These are phyloP conservation scores for Aplochiton taeniatus DNA, from an alignment of 2,797 vertebrate species.

Conservation along the genomic window DNA sequence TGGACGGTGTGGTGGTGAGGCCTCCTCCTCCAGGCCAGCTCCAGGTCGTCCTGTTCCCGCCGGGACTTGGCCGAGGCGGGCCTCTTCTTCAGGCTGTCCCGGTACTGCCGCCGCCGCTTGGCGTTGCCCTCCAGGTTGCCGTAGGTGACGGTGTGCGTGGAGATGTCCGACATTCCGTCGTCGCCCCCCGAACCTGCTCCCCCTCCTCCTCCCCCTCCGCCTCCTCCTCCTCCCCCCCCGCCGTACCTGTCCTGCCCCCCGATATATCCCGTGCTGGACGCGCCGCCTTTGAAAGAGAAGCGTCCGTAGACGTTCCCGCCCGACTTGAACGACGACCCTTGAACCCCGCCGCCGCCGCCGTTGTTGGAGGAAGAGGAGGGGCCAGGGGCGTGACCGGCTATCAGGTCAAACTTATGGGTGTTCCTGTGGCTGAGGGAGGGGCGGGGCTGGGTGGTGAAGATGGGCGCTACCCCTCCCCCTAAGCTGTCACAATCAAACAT, in stretches of 20 bases:
- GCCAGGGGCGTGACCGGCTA: slow-evolving; percentile 81
- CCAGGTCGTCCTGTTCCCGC: slow-evolving; percentile 94
- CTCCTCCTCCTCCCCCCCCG: slow-evolving; percentile 56
- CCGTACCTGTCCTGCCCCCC: slow-evolving; percentile 87
- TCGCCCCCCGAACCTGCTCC: slow-evolving; percentile 79
- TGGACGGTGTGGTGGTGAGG: slow-evolving; percentile 82
- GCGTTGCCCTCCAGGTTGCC: slow-evolving; percentile 89
- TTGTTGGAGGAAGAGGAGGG: slow-evolving; percentile 5
- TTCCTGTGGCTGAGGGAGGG: slow-evolving; percentile 84
- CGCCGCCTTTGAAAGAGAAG: slow-evolving; percentile 97
- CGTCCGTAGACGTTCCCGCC: slow-evolving; percentile 89
- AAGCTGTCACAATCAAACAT: slow-evolving; percentile 97
- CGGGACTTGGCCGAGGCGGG: slow-evolving; percentile 92
- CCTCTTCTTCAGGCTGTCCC: slow-evolving; percentile 89
- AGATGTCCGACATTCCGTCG: slow-evolving; percentile 86
- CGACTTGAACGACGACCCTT: slow-evolving; percentile 83
- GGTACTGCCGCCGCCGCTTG: slow-evolving; percentile 85
- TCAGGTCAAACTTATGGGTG: slow-evolving; percentile 92
- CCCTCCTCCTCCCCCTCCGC: slow-evolving; percentile 61
- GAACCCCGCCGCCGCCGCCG: slow-evolving; percentile 65
- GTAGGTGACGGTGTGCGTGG: slow-evolving; percentile 89
- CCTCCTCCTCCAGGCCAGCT: slow-evolving; percentile 90
- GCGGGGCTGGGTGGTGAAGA: slow-evolving; percentile 92
- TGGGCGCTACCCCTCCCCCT: slow-evolving; percentile 83
- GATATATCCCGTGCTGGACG: slow-evolving; percentile 86